Conservation (phyloP, 1,140 invertebrate genomes). For the Ericerus pela region DNA sequence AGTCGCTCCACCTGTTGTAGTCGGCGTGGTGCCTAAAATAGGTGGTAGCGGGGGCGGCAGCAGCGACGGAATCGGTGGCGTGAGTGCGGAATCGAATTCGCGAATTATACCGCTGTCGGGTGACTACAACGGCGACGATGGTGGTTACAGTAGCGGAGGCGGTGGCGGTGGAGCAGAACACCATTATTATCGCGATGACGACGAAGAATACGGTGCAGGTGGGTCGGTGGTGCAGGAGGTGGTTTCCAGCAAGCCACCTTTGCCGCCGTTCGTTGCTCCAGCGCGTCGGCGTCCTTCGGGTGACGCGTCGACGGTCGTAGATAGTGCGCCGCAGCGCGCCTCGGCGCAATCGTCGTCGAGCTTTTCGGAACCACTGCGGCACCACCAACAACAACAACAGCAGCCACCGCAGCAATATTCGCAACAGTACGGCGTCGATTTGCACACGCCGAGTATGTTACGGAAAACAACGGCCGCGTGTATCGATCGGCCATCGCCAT, state of each 20-base stretch:
- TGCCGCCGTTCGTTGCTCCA: conserved; percentile 32
- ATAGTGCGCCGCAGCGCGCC: conserved; percentile 30
- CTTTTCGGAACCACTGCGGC: conserved; percentile 15
- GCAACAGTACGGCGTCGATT: not conserved
- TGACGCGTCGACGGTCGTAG: conserved; percentile 5
- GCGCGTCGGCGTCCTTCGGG: conserved; percentile 19
- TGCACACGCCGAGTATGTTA: not conserved
- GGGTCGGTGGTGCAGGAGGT: conserved; percentile 32
- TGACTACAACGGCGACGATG: conserved; percentile 28
- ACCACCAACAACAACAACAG: too few relatives aligned
- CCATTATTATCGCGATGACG: too few relatives aligned
- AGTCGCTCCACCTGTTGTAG: conserved; percentile 24
- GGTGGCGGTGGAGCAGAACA: conserved; percentile 15
- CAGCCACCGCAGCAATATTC: not conserved
- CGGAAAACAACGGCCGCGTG: not conserved
- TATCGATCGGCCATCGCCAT: conserved; percentile 22
- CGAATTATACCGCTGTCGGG: conserved; percentile 23
- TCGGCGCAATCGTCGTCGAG: conserved; percentile 24
- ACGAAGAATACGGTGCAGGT: too few relatives aligned
- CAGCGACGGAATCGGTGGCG: conserved; percentile 17
- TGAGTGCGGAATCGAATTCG: conserved; percentile 15
- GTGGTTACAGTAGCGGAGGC: not conserved
- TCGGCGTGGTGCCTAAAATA: not conserved
- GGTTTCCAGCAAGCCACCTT: conserved; percentile 33
- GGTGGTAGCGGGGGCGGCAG: conserved; percentile 14